Evolutionary conservation across 2,888 invertebrate species (phyloP).

Genomic region (Julus scanicus): DNA sequence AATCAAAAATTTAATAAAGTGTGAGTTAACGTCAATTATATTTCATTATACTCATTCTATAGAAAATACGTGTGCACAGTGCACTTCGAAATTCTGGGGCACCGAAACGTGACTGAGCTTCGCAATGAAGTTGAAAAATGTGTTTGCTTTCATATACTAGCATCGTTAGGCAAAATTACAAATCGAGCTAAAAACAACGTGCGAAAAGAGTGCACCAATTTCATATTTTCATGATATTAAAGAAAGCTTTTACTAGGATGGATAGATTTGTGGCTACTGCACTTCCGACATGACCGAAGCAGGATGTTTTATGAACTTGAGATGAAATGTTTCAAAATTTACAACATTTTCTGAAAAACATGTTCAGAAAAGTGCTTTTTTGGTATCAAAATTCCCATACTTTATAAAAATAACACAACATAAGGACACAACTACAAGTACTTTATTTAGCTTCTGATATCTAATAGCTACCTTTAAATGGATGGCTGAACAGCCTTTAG

Average conservation of each 20-base stretch:
- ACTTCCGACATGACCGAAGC: background rate
- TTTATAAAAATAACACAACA: too few species aligned
- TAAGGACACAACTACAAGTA: too few species aligned
- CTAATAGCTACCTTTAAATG: too few species aligned
- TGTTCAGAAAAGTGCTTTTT: too few species aligned
- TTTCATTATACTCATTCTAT: background rate
- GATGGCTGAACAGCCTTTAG: too few species aligned
- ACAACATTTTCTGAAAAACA: too few species aligned
- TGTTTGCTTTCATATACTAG: background rate
- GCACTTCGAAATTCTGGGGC: background rate
- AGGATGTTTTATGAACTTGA: too few species aligned
- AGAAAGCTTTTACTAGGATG: background rate
- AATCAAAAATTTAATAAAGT: slow-evolving; percentile 26
- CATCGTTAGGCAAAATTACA: background rate
- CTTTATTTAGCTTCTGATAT: too few species aligned
- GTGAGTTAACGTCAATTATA: background rate
- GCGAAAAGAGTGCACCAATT: background rate
- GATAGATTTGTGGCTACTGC: background rate
- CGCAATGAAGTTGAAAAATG: background rate
- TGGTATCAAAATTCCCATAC: too few species aligned
- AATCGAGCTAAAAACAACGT: background rate
- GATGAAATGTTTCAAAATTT: too few species aligned
- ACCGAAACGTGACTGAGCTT: background rate
- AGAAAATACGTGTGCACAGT: background rate
- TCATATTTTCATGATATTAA: slow-evolving; percentile 7